A percentile compares a stretch with the other conserved stretches of the same genome.
These are phyloP conservation scores for Pelagia noctiluca DNA, from an alignment of 30 jellyfish, hydroid and myxozoan species.

Conservation along the genomic window DNA sequence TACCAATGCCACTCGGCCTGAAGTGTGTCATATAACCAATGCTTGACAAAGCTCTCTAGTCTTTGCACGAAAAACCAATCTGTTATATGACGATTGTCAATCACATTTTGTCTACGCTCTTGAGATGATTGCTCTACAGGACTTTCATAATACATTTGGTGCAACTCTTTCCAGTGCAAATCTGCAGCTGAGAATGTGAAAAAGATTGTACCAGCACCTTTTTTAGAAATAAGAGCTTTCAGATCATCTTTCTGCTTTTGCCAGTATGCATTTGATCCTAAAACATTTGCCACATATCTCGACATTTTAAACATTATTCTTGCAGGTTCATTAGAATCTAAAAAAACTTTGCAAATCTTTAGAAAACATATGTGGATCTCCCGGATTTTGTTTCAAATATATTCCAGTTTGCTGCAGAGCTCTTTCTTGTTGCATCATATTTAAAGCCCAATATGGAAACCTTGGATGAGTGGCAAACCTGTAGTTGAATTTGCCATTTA, in stretches of 20 bases:
- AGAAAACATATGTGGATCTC: slow-evolving; percentile 24
- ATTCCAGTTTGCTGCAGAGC: slow-evolving; percentile 45
- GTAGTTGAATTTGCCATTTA: slow-evolving; percentile 7
- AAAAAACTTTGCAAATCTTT: not conserved
- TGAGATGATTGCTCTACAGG: not conserved
- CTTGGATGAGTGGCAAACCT: slow-evolving; percentile 47
- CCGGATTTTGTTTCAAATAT: slow-evolving; percentile 40
- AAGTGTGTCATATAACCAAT: slow-evolving; percentile 21
- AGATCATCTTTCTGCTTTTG: slow-evolving; percentile 18
- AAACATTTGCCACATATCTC: slow-evolving; percentile 4
- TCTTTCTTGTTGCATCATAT: slow-evolving; percentile 33
- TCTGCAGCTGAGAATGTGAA: slow-evolving; percentile 49
- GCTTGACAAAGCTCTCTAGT: slow-evolving; percentile 29
- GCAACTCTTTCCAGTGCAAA: slow-evolving; percentile 16
- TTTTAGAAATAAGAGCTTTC: slow-evolving; percentile 4
- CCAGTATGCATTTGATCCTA: slow-evolving; percentile 18
- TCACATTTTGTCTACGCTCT: slow-evolving; percentile 9
- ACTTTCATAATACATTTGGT: not conserved
- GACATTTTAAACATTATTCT: slow-evolving; percentile 3
- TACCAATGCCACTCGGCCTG: slow-evolving; percentile 34
- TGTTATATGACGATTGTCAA: slow-evolving; percentile 27
- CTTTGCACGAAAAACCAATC: slow-evolving; percentile 52
- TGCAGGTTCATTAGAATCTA: not conserved
- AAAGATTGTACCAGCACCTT: slow-evolving; percentile 46
- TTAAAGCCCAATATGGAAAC: slow-evolving; percentile 52